phyloP scores from a whole-genome alignment of 2,888 invertebrate genomes.

The Nasonia oneida region DNA sequence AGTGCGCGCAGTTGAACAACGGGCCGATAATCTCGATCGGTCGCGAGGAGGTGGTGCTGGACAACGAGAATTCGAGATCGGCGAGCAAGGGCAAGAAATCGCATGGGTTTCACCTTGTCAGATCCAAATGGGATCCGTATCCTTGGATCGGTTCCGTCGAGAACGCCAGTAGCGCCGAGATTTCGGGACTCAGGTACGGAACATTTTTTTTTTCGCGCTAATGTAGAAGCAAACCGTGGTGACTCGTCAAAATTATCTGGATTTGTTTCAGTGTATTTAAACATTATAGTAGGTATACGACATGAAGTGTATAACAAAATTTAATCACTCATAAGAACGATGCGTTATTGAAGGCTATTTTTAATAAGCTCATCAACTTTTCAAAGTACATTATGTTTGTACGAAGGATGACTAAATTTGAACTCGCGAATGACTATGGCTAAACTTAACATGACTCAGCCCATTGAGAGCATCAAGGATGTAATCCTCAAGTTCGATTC shows the following conservation, averaged over 20 bases:
- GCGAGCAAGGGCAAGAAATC: slow-evolving; percentile 72
- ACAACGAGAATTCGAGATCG: slow-evolving; percentile 51
- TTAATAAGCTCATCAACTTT: no score
- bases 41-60: slow-evolving; percentile 65
- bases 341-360: neutral
- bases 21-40: slow-evolving; percentile 63
- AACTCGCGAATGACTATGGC: neutral
- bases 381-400: no score
- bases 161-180: slow-evolving; percentile 82
- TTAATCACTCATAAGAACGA: no score
- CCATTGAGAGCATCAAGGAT: neutral
- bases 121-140: slow-evolving; percentile 90
- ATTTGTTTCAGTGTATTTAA: no score
- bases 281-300: no score
- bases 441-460: neutral
- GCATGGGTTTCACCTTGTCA: slow-evolving; percentile 87
- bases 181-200: slow-evolving; percentile 82
- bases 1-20: slow-evolving; percentile 9
- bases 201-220: neutral
- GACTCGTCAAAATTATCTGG: no score
- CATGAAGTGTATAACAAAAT: no score
- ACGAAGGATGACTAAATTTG: no score
- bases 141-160: slow-evolving; percentile 89
- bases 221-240: neutral
- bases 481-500: neutral